Evolutionary conservation across 1,140 invertebrate species (phyloP), one percentile per base, ranked within the genome.

Genomic region (Solenopsis invicta): DNA sequence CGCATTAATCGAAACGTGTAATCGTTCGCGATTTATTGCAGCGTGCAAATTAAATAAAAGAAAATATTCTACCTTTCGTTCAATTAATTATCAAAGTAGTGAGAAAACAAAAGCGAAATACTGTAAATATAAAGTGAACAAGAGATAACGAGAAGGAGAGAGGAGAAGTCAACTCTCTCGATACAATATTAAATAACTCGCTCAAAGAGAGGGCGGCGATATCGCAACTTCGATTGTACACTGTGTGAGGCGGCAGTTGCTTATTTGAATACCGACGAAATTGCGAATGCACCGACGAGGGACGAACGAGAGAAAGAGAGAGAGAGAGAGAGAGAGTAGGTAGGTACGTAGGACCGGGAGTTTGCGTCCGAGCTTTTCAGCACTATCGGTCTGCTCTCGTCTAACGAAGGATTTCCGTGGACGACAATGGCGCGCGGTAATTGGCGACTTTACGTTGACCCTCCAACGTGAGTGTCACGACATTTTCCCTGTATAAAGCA

Each of bases 161-260:
- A 10, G 41, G 34, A 59, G 41, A 77, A 59, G 16, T 21, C 9
- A 71, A 81, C 50, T 61, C 4, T 13, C 34, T 56, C 59, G 34
- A 74, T 75, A 61, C 62, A 74, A 84, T 74, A 84, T 84, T 84
- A 84, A 84, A 84, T 84, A 84, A 84, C 69, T 74, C 54, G 54
- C 52, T 67, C n/a, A 18, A n/a, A 48, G 67, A 24, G 37, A 12
- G 34, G 13, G 34, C 9, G 50, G 24, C 16, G 54, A 61, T 62
- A 84, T 74, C 54, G 41, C 52, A 64, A 59, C 48, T 80, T 80
- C 62, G 52, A 80, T 84, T 84, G 45, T 75, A 41, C 18, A 75
- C 18, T 48, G 54, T 48, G 54, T 24, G n/a, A 50, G 37, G 45
- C 13, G 34, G 41, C 24, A 71, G 69, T 21, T 61, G 80, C 64